Evolutionary conservation across 2,797 vertebrate genomes (phyloP).

Genomic region (Thunnus albacares): DNA sequence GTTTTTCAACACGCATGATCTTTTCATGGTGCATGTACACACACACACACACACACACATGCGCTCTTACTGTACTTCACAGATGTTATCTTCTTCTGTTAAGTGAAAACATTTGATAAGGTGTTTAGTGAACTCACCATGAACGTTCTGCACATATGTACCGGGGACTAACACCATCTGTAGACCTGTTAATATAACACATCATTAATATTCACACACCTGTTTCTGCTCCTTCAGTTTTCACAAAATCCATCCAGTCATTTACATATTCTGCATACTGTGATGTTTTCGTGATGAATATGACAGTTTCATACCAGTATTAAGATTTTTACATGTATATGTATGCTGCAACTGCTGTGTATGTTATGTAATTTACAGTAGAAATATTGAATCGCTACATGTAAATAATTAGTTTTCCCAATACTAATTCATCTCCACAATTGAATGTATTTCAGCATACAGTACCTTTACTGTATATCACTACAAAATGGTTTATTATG

Average conservation of each 20-base stretch:
- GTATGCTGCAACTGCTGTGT: neutral
- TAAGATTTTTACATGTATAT: neutral
- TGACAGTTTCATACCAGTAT: neutral
- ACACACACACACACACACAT: no score
- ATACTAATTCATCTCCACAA: neutral
- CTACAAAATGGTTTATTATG: neutral
- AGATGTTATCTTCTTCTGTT: conserved; percentile 41
- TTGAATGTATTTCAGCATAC: neutral
- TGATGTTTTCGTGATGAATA: neutral
- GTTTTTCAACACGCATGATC: neutral
- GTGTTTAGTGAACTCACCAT: neutral
- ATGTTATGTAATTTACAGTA: neutral
- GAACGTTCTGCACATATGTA: neutral
- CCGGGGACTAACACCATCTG: conserved; percentile 32
- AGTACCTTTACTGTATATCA: neutral
- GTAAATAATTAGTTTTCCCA: neutral
- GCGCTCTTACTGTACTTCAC: neutral
- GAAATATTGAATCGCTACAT: neutral
- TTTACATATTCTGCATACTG: conserved; percentile 14
- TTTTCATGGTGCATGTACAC: neutral
- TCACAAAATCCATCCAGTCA: neutral
- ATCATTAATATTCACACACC: conserved; percentile 27
- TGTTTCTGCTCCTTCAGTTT: neutral
- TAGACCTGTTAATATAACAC: conserved; percentile 27
- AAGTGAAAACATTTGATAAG: conserved; percentile 1